Conservation (phyloP, 2,888 invertebrate species). For the Leptarthrus brevirostris region DNA sequence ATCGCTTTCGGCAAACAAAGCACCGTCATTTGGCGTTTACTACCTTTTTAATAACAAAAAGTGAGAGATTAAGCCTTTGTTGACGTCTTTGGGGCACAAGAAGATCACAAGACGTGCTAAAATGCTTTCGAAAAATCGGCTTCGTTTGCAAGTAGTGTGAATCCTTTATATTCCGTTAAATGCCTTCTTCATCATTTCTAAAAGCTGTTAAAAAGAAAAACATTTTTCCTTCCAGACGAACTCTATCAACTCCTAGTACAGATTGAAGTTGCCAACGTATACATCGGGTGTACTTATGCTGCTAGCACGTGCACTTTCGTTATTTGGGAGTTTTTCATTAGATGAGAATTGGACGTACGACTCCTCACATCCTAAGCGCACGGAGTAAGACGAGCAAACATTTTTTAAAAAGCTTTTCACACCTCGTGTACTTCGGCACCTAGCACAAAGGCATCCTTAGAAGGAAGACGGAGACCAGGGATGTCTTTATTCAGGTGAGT, state of each 20-base stretch:
- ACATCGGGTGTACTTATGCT: neutral
- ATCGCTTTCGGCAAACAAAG: slow-evolving; percentile 13
- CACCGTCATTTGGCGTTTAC: neutral
- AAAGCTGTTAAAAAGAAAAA: slow-evolving; percentile 19
- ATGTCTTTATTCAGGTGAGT: slow-evolving; percentile 35
- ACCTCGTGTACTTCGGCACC: slow-evolving; percentile 19
- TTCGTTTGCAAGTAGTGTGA: slow-evolving; percentile 21
- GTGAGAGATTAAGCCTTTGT: slow-evolving; percentile 20
- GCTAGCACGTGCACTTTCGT: slow-evolving; percentile 22
- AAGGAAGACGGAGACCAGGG: neutral
- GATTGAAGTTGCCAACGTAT: neutral
- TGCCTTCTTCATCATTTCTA: slow-evolving; percentile 27
- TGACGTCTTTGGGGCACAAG: neutral
- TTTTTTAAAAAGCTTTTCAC: slow-evolving; percentile 31
- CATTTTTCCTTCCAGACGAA: neutral
- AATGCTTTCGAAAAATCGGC: slow-evolving; percentile 38
- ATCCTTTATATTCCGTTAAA: slow-evolving; percentile 35
- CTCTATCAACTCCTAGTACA: neutral
- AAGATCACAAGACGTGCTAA: neutral
- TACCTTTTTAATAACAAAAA: slow-evolving; percentile 31
- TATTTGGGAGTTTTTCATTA: slow-evolving; percentile 32
- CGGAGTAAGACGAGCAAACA: slow-evolving; percentile 8
- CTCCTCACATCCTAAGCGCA: neutral
- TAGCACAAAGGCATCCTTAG: slow-evolving; percentile 4
- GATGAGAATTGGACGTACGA: slow-evolving; percentile 4